Percentiles rank a stretch among this genome's conserved stretches.
These are phyloP conservation scores for Diplodus puntazzo DNA, from an alignment of 2,797 vertebrate species.

Conservation along the genomic window DNA sequence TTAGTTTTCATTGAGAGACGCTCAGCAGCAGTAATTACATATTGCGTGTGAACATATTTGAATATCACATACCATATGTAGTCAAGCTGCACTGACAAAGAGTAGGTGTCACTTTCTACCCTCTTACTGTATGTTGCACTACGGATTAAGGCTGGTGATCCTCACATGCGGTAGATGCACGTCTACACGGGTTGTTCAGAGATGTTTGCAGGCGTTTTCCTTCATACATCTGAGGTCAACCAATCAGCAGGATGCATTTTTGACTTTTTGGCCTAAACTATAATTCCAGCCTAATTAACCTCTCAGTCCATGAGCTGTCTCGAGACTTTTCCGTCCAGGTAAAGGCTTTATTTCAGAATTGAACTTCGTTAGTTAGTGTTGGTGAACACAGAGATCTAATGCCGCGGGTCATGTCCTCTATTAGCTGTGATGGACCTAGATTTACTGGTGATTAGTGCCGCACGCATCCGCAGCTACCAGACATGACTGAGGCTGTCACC, in stretches of 20 bases:
- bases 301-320: not conserved
- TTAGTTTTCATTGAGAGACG: too few species aligned
- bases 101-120: not conserved
- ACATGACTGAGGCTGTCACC: constrained; percentile 69
- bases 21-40: too few species aligned
- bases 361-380: constrained; percentile 47
- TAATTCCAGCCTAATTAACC: not conserved
- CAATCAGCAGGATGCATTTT: too few species aligned
- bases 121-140: too few species aligned
- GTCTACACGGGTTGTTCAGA: too few species aligned
- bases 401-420: constrained; percentile 46
- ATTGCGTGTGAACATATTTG: not conserved
- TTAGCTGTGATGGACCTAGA: constrained; percentile 45
- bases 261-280: not conserved
- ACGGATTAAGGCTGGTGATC: too few species aligned
- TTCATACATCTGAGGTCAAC: too few species aligned
- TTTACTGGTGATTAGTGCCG: constrained; percentile 62
- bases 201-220: too few species aligned
- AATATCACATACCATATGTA: not conserved
- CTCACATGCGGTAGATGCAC: too few species aligned
- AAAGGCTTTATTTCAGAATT: constrained; percentile 31
- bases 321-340: constrained; percentile 23
- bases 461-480: constrained; percentile 59
- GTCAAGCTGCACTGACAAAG: not conserved
- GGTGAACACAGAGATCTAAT: constrained; percentile 19